phyloP scores from a whole-genome alignment of 2,797 vertebrate genomes.

The Pangasius krempfi region DNA sequence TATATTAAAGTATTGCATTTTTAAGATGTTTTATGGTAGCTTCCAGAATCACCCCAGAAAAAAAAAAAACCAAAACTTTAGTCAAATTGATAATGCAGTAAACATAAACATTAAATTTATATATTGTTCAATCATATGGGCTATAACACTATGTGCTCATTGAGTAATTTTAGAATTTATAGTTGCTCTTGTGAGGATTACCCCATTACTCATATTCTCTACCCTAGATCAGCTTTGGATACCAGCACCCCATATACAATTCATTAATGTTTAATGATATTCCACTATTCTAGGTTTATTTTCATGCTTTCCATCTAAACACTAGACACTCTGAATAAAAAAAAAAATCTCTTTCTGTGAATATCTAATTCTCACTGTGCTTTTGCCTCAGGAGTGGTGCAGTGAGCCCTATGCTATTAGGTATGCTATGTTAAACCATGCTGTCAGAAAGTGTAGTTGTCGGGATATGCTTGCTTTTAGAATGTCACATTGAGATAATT shows the following conservation, averaged over 20 bases:
- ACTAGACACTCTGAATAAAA: neutral
- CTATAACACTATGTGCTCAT: neutral
- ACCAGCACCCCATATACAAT: neutral
- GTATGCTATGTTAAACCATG: neutral
- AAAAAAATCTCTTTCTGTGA: neutral
- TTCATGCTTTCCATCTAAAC: slow-evolving; percentile 8
- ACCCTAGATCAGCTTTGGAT: neutral
- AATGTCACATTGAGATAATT: neutral
- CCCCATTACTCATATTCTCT: neutral
- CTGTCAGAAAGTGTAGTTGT: neutral
- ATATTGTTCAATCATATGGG: neutral
- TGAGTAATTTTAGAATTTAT: neutral
- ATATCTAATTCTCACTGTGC: neutral
- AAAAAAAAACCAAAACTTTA: neutral
- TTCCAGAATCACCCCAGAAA: neutral
- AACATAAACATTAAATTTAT: neutral
- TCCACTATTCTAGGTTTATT: neutral
- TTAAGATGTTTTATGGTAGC: neutral
- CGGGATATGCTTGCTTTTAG: neutral
- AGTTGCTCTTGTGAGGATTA: neutral
- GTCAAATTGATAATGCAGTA: neutral
- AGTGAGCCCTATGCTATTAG: neutral
- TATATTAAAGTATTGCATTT: neutral
- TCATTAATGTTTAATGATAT: neutral
- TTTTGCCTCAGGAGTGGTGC: neutral